These are phyloP conservation scores for Rhyzopertha dominica DNA, from an alignment of 1,140 invertebrate genomes.

Conservation along the genomic window DNA sequence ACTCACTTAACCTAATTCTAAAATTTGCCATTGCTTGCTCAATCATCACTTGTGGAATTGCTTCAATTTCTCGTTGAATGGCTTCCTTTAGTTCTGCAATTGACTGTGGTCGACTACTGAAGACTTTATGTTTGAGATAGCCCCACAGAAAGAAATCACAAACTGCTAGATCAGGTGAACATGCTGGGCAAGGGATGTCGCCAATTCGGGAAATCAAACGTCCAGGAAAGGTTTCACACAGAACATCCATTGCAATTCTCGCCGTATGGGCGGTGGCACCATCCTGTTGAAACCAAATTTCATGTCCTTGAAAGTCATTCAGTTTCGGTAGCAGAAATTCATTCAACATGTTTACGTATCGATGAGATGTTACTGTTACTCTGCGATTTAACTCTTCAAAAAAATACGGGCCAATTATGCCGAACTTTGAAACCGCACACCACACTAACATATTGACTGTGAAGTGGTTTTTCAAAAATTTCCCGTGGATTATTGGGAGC, in stretches of 20 bases:
- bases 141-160: constrained; percentile 6
- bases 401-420: no score
- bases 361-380: no score
- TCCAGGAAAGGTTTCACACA: constrained; percentile 1
- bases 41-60: no score
- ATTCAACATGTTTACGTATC: no score
- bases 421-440: no score
- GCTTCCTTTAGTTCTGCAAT: no score
- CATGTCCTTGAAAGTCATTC: not conserved
- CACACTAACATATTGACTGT: constrained; percentile 22
- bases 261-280: constrained; percentile 4
- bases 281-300: constrained; percentile 2
- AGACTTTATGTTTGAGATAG: constrained; percentile 3
- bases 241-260: constrained; percentile 2
- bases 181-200: constrained; percentile 3
- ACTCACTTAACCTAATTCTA: no score
- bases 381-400: no score
- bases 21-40: no score
- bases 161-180: constrained; percentile 4
- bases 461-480: constrained; percentile 21
- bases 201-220: constrained; percentile 8
- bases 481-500: constrained; percentile 12
- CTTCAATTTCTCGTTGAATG: no score
- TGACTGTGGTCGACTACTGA: not conserved
- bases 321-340: not conserved